These are phyloP conservation scores for Steinernema carpocapsae DNA, from an alignment of 2,888 invertebrate species.

Conservation along the genomic window DNA sequence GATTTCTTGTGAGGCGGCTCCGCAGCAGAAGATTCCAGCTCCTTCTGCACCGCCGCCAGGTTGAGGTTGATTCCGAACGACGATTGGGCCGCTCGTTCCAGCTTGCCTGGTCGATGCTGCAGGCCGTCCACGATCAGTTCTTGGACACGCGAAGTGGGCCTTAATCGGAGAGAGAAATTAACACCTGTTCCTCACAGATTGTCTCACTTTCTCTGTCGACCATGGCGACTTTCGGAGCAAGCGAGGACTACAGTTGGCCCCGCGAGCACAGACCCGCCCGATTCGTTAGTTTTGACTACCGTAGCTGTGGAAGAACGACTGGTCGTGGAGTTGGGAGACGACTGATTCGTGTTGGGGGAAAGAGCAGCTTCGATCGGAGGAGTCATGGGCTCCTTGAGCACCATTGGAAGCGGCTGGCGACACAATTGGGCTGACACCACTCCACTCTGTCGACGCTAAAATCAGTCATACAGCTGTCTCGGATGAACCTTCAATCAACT, in stretches of 20 bases:
- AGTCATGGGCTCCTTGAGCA: not conserved
- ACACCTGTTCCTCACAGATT: not conserved
- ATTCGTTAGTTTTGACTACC: not conserved
- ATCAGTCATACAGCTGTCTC: too few species aligned
- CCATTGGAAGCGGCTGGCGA: not conserved
- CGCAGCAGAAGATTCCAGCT: constrained; percentile 32
- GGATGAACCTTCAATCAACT: not conserved
- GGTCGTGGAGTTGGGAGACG: not conserved
- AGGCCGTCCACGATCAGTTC: constrained; percentile 8
- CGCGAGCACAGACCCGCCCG: not conserved
- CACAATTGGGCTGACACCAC: not conserved
- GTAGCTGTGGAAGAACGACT: not conserved
- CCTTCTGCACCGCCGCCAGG: not conserved
- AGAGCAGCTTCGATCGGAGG: not conserved
- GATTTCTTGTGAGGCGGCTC: constrained; percentile 37
- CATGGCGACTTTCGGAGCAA: constrained; percentile 16
- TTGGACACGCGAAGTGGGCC: constrained; percentile 12
- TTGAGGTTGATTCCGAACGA: constrained; percentile 8
- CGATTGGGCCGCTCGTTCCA: constrained; percentile 12
- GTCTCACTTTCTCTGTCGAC: constrained; percentile 9
- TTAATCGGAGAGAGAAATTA: too few species aligned
- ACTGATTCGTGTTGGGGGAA: not conserved
- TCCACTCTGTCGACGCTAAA: not conserved
- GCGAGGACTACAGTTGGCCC: not conserved
- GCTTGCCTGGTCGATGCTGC: not conserved